phyloP scores from a whole-genome alignment of 2,113 vertebrate genomes.

The Pitta sordida region DNA sequence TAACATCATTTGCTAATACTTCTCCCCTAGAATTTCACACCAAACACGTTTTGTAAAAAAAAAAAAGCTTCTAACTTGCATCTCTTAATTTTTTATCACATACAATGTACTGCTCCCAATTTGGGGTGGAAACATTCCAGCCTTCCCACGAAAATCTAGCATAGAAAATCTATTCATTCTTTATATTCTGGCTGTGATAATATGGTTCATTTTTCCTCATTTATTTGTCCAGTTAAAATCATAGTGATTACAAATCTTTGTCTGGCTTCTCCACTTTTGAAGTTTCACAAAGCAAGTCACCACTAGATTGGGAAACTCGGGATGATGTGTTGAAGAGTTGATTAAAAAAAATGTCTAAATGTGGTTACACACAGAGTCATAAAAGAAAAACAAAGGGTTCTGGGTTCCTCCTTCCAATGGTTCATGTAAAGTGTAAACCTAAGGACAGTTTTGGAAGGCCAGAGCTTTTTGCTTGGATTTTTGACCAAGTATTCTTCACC shows the following conservation, averaged over 20 bases:
- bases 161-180: not conserved
- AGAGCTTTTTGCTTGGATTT: not conserved
- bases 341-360: not conserved
- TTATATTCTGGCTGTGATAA: not conserved
- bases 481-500: not conserved
- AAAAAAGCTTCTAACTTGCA: not conserved
- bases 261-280: not conserved
- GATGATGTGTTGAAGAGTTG: not conserved
- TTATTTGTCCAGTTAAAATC: not conserved
- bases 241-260: not conserved
- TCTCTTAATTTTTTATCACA: not conserved
- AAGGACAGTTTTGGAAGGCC: not conserved
- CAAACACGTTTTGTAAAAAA: not conserved
- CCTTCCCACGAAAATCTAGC: not conserved
- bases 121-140: not conserved
- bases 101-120: not conserved
- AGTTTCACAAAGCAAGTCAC: not conserved
- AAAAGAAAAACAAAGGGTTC: not conserved
- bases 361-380: not conserved
- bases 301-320: not conserved
- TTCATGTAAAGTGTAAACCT: not conserved
- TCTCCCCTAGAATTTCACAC: not conserved
- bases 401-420: not conserved
- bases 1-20: not conserved
- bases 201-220: not conserved